Evolutionary conservation across 2,888 invertebrate genomes (phyloP), one percentile per base, ranked within the genome.

Genomic region (Leptogaster cylindrica): DNA sequence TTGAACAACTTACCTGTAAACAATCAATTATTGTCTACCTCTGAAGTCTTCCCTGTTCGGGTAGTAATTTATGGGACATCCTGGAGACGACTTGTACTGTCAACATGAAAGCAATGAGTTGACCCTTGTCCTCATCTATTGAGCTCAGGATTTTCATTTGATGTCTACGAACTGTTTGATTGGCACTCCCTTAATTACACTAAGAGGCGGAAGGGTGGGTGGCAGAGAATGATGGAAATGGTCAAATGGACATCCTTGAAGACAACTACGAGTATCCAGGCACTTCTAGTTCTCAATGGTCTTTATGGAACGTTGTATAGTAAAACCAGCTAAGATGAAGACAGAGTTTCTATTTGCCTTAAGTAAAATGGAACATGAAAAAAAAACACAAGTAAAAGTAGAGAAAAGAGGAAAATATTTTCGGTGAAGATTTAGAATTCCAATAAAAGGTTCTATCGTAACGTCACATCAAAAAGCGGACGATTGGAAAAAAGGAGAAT

Each of bases 131-230:
- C 66, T 52, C 46, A 55, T 55, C 46, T 31, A 39, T 39, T 39
- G 39, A 10, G 39, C 14, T 31, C 14, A 12, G 39, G 55, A 55
- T 55, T 66, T 66, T 51, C 52, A 67, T 67, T 67, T 67, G 67
- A 67, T 67, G 67, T 67, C 61, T 67, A 50, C 33, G 61, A 67
- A 67, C 67, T 61, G 58, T 67, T 67, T 67, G 67, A 67, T 67
- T 67, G 67, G 67, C 67, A 67, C 61, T 67, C 67, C 48, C 61
- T 67, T 67, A 67, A 67, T 67, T 67, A 67, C 67, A 67, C 48
- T 50, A 61, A 48, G 39, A 10, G n/a, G n/a, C n/a, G n/a, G n/a
- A n/a, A n/a, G n/a, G n/a, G n/a, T n/a, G n/a, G n/a, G n/a, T n/a
- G n/a, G n/a, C n/a, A n/a, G n/a, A n/a, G n/a, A n/a, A n/a, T n/a